Evolutionary conservation across 2,888 invertebrate genomes (phyloP), one percentile per base, ranked within the genome.

Genomic region (Nephrotoma guestfalica): DNA sequence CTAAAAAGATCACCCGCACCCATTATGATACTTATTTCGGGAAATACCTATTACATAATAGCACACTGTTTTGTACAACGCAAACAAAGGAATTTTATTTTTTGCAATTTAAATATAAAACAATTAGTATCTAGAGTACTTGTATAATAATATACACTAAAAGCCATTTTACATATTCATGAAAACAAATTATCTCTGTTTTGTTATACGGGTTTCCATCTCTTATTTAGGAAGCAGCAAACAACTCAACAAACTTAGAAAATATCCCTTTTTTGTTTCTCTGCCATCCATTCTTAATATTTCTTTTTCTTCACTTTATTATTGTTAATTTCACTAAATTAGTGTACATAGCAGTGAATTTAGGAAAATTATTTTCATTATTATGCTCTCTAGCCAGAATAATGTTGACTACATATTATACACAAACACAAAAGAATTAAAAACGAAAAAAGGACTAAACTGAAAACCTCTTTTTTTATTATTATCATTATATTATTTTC

Each of bases 401-500:
- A 71, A 71, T 71, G 9, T 71, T 71, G 71, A 71, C 71, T 71
- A 71, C 30, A 71, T 2, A 30, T 30, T 30, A 71, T 11, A 71
- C 51, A 15, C 51, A 51, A 43, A 51, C 30, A 71, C 71, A 71
- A 71, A 18, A 71, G 71, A 71, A 30, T 71, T 71, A 71, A 30
- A 71, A 18, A 6, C 71, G 71, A 71, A 71, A 71, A 57, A 71
- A 71, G 71, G 71, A 71, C 71, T 71, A 71, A 42, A 84, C 84
- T 84, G n/a, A 42, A 84, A 84, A 84, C 84, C 84, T 84, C 84
- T 84, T 84, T 84, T 84, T 84, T 84, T 84, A 84, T 15, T 41
- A 84, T 41, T 84, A 84, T 84, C 42, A 41, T 40, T 41, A 41
- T n/a, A 41, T 84, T 41, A 84, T 84, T 84, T 84, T 83, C 83